These are phyloP conservation scores for Ptychodera flava DNA, from an alignment of 35 echinoderm and acorn worm species.

Conservation along the genomic window DNA sequence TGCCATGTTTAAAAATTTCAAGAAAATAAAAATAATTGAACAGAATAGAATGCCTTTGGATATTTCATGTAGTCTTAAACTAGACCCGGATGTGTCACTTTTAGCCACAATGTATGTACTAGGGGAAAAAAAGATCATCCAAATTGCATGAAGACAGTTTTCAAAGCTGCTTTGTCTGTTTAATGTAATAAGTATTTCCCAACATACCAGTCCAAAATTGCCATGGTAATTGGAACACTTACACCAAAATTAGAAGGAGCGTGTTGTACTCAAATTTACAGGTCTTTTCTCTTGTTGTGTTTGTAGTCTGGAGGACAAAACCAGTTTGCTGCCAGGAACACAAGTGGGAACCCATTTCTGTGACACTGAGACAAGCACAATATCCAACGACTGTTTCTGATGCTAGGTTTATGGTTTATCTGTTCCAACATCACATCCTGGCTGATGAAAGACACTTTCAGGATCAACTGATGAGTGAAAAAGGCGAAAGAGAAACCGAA, in stretches of 20 bases:
- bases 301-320: background rate
- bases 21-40: no score
- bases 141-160: no score
- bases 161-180: no score
- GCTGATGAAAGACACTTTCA: no score
- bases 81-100: no score
- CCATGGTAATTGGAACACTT: background rate
- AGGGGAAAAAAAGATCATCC: no score
- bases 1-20: no score
- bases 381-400: background rate
- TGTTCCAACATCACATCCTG: background rate
- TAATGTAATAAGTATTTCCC: background rate
- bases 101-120: no score
- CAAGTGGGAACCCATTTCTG: background rate
- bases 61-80: no score
- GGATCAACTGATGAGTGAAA: background rate
- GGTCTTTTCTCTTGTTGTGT: background rate
- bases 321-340: background rate
- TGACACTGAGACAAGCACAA: background rate
- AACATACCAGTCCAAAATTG: background rate
- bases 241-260: background rate
- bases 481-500: background rate
- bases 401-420: background rate
- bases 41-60: no score
- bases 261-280: background rate